A percentile compares a stretch with the other conserved stretches of the same genome.
Conservation (phyloP, 2,888 invertebrate genomes). For the Spisula solida region DNA sequence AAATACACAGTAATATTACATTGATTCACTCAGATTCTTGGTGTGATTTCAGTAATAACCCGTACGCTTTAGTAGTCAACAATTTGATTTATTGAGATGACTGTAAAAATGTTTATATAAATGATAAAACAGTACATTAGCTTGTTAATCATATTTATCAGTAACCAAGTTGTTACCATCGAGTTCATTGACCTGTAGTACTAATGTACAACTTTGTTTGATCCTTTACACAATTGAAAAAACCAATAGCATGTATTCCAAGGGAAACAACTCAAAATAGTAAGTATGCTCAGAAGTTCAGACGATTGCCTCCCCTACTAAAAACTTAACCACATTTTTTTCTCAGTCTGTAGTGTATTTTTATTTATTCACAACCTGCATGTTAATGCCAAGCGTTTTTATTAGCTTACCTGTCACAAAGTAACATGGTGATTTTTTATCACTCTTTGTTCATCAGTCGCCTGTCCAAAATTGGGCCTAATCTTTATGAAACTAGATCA, state of each 20-base stretch:
- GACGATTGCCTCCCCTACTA: not conserved
- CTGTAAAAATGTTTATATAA: not conserved
- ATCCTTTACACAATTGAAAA: not conserved
- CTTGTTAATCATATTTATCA: not conserved
- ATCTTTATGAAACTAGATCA: too few relatives aligned
- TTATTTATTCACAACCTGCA: too few relatives aligned
- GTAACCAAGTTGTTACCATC: not conserved
- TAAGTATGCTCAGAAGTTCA: not conserved
- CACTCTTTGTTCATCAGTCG: too few relatives aligned
- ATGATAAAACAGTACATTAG: not conserved
- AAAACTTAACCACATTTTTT: too few relatives aligned
- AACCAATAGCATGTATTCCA: too few relatives aligned
- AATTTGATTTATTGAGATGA: not conserved
- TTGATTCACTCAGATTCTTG: not conserved
- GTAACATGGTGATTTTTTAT: too few relatives aligned
- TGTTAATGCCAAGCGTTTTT: too few relatives aligned
- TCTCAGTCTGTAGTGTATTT: too few relatives aligned
- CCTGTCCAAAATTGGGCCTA: too few relatives aligned
- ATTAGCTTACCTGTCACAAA: too few relatives aligned
- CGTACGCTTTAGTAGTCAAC: not conserved
- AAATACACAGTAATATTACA: too few relatives aligned
- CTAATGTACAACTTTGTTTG: not conserved
- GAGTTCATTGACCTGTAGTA: not conserved
- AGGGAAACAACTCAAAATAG: not conserved
- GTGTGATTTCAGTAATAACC: not conserved